These are phyloP conservation scores for Heteromyza rotundicornis DNA, from an alignment of 2,888 invertebrate genomes.

Conservation along the genomic window DNA sequence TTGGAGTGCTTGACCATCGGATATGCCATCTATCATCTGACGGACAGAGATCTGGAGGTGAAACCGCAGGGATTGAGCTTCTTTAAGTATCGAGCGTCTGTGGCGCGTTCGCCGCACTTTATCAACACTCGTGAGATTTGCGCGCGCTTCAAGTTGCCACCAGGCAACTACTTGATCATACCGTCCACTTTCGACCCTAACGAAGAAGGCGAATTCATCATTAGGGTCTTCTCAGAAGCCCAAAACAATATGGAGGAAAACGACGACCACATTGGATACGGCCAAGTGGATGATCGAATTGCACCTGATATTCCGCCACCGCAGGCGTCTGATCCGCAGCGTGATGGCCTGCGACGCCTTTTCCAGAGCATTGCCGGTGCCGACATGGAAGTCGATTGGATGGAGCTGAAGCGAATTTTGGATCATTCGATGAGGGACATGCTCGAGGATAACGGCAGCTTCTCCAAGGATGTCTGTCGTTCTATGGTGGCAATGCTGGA, in stretches of 20 bases:
- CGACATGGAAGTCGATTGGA: constrained; percentile 93
- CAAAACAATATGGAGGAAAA: constrained; percentile 89
- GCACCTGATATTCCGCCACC: constrained; percentile 49
- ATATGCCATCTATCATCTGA: constrained; percentile 90
- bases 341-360: constrained; percentile 70
- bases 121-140: constrained; percentile 92
- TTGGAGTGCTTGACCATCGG: constrained; percentile 94
- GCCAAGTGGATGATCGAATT: constrained; percentile 73
- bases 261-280: constrained; percentile 85
- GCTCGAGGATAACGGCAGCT: constrained; percentile 65
- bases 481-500: constrained; percentile 95
- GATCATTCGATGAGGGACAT: constrained; percentile 82
- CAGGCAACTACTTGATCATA: constrained; percentile 92
- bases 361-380: constrained; percentile 87
- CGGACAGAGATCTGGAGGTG: constrained; percentile 70
- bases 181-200: constrained; percentile 97
- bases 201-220: constrained; percentile 93
- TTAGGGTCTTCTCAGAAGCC: constrained; percentile 94
- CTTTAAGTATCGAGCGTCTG: constrained; percentile 94
- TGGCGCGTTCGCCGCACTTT: constrained; percentile 87
- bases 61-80: constrained; percentile 83
- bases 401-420: constrained; percentile 88
- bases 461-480: constrained; percentile 89
- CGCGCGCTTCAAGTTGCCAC: constrained; percentile 87
- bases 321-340: constrained; percentile 55